Percentiles rank a stretch among this genome's conserved stretches.
Evolutionary conservation across 2,797 vertebrate species (phyloP).

Genomic region (Sebastes goodei): DNA sequence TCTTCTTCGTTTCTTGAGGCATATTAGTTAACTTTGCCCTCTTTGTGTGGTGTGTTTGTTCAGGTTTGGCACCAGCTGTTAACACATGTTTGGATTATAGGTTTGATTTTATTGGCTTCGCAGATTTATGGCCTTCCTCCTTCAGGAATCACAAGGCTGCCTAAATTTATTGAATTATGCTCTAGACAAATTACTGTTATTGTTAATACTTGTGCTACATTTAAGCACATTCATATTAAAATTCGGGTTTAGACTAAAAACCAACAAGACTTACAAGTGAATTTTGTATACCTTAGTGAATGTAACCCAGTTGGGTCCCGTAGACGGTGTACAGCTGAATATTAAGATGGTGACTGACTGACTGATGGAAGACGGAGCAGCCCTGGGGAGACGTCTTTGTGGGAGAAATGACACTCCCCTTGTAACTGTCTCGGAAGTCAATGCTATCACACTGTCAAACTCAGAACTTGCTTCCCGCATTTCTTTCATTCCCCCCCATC

Average conservation of each 20-base stretch:
- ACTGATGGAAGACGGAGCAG: slow-evolving; percentile 75
- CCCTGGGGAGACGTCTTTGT: slow-evolving; percentile 82
- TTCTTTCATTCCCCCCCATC: slow-evolving; percentile 68
- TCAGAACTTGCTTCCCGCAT: slow-evolving; percentile 75
- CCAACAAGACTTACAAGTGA: slow-evolving; percentile 70
- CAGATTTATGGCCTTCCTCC: slow-evolving; percentile 15
- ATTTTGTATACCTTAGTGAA: slow-evolving; percentile 69
- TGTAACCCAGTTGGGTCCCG: slow-evolving; percentile 72
- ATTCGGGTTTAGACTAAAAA: slow-evolving; percentile 65
- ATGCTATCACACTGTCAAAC: slow-evolving; percentile 80
- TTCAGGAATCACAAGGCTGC: slow-evolving; percentile 11
- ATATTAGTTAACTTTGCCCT: not conserved
- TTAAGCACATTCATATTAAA: slow-evolving; percentile 31
- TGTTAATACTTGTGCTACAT: slow-evolving; percentile 35
- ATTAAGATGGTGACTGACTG: slow-evolving; percentile 68
- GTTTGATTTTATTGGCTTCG: not conserved
- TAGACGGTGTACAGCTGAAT: slow-evolving; percentile 68
- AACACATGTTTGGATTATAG: slow-evolving; percentile 29
- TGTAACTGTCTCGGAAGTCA: slow-evolving; percentile 83
- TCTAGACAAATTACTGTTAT: slow-evolving; percentile 36
- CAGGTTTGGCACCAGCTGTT: slow-evolving; percentile 24
- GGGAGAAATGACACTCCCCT: slow-evolving; percentile 78
- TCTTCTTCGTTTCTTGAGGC: not conserved
- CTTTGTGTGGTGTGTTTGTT: slow-evolving; percentile 29
- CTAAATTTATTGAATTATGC: slow-evolving; percentile 30